Evolutionary conservation across 1,140 invertebrate genomes (phyloP).

Genomic region (Drosophila elegans): DNA sequence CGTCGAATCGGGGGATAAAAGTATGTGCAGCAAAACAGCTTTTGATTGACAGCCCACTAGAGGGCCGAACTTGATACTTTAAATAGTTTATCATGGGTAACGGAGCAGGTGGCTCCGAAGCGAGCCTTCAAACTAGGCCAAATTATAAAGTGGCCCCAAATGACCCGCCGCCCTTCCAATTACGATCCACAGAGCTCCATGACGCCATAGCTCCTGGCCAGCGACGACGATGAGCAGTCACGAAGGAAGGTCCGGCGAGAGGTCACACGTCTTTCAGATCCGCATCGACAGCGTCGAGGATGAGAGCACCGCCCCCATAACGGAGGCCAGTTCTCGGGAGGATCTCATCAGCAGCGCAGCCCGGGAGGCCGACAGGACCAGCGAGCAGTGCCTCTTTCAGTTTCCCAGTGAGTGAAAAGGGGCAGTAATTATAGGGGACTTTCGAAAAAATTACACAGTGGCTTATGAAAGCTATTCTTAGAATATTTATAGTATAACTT

Average conservation of each 20-base stretch:
- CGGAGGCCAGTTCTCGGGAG: conserved; percentile 72
- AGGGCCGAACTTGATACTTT: conserved; percentile 27
- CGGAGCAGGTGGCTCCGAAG: conserved; percentile 37
- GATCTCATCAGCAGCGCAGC: conserved; percentile 67
- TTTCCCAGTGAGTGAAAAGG: conserved; percentile 63
- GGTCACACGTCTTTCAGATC: conserved; percentile 73
- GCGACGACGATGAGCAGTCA: conserved; percentile 62
- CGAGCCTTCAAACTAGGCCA: conserved; percentile 51
- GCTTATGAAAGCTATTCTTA: too few relatives aligned
- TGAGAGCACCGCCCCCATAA: conserved; percentile 77
- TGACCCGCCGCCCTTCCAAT: conserved; percentile 22
- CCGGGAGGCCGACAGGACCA: conserved; percentile 42
- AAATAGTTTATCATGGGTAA: conserved; percentile 73
- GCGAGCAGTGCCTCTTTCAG: conserved; percentile 57
- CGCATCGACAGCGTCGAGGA: conserved; percentile 78
- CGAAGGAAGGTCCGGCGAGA: conserved; percentile 27
- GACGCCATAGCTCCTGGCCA: conserved; percentile 9
- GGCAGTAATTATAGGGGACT: too few relatives aligned
- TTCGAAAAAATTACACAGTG: too few relatives aligned
- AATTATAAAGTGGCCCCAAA: conserved; percentile 36
- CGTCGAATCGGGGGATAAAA: conserved; percentile 15
- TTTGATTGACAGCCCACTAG: conserved; percentile 13
- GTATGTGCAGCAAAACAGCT: conserved; percentile 24
- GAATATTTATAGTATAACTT: too few relatives aligned
- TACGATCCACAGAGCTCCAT: conserved; percentile 36